Evolutionary conservation across 1,140 invertebrate species (phyloP), one percentile per base, ranked within the genome.

Genomic region (Trichomalopsis sarcophagae): DNA sequence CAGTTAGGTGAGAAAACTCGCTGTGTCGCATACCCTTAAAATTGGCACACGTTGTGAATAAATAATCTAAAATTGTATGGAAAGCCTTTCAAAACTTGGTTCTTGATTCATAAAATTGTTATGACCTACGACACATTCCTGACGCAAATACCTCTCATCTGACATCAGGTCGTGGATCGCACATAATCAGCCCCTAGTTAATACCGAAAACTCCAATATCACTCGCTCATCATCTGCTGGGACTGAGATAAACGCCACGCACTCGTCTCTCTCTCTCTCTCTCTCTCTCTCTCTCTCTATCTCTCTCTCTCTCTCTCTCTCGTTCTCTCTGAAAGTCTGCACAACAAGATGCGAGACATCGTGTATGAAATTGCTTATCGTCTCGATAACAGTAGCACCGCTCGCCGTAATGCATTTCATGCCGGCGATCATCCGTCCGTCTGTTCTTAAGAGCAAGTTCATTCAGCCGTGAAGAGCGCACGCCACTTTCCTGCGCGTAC

Each of bases 331-430:
- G 5, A 36, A 36, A 36, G 33, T 36, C 33, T 36, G 33, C 33
- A 36, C 62, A 11, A 5, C 13, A 50, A 50, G 47, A 50, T 23
- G 14, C 55, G 79, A 83, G 62, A 68, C 78, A 85, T 82, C 21
- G 55, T 62, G 55, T 81, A 81, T 80, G 84, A 81, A 81, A 85
- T 85, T 85, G 71, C 78, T 85, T 85, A 85, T 85, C 84, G 78
- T 66, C 40, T 75, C 47, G 17, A 55, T 76, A 68, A n/a, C 47
- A 50, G 14, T 40, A 33, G 69, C 2, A 71, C 36, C 79, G 69
- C 66, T 81, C 55, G 84, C 74, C 87, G 89, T 90, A 89, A 90
- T 89, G 87, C 87, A 86, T 89, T 89, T 77, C 87, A 66, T 62
- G 85, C 79, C 83, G 69, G 30, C 69, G 84, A 87, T 87, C 88